Evolutionary conservation across 2,113 vertebrate species (phyloP).

Genomic region (cat (Felis catus)): DNA sequence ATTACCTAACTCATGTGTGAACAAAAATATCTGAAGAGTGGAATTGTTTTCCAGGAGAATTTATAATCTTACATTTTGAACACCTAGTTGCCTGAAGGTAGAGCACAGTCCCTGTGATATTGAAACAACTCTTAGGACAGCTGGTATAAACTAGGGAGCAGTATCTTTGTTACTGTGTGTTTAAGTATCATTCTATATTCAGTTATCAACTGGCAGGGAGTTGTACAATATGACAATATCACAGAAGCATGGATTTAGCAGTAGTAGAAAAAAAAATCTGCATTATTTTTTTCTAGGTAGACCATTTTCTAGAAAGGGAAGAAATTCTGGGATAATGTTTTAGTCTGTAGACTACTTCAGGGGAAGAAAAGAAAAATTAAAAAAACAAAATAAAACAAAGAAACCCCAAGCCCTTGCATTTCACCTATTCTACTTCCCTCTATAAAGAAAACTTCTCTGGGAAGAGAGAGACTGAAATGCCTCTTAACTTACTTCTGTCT

Average conservation of each 20-base stretch:
- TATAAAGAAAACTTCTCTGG: not conserved
- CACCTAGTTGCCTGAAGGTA: not conserved
- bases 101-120: not conserved
- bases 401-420: not conserved
- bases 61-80: not conserved
- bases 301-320: not conserved
- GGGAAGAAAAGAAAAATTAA: not conserved
- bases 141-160: not conserved
- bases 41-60: slow-evolving; percentile 4
- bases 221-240: not conserved
- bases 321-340: not conserved
- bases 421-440: not conserved
- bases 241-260: not conserved
- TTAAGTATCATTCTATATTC: not conserved
- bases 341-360: not conserved
- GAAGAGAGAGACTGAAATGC: not conserved
- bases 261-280: not conserved
- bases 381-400: not conserved
- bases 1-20: not conserved
- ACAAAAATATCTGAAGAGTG: not conserved
- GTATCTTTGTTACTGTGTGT: not conserved
- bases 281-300: not conserved
- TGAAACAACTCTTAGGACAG: not conserved
- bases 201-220: not conserved
- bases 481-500: not conserved